These are phyloP conservation scores for Uria lomvia DNA, from an alignment of 2,113 vertebrate genomes.

Conservation along the genomic window DNA sequence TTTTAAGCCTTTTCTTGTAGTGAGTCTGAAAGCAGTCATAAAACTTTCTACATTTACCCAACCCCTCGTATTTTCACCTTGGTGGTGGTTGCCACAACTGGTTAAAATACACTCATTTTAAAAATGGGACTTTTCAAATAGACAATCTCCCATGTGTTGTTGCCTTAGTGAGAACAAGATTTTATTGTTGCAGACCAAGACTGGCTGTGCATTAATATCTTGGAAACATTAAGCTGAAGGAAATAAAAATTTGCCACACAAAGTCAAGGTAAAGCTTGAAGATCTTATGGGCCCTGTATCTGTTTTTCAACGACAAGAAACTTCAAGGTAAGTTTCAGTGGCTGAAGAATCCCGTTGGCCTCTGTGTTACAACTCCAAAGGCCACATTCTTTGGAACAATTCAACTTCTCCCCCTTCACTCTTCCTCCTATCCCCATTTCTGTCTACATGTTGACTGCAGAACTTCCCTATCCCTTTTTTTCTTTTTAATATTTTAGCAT, in stretches of 20 bases:
- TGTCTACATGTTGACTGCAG: not conserved
- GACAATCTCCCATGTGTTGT: not conserved
- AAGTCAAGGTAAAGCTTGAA: not conserved
- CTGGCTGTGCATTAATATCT: not conserved
- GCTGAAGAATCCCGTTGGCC: not conserved
- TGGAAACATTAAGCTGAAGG: not conserved
- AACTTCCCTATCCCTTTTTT: not conserved
- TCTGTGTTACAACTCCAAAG: not conserved
- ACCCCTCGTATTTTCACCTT: not conserved
- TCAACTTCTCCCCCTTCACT: not conserved
- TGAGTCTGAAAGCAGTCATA: not conserved
- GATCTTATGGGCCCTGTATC: not conserved
- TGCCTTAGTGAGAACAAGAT: not conserved
- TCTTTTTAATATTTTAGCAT: not conserved
- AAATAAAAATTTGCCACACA: not conserved
- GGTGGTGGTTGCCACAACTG: not conserved
- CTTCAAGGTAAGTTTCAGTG: not conserved
- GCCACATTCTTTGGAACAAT: not conserved
- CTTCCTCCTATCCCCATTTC: not conserved
- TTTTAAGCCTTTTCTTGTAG: not conserved
- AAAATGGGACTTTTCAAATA: not conserved
- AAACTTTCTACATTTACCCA: not conserved
- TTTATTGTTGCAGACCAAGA: not conserved
- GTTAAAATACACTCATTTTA: not conserved
- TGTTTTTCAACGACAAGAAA: not conserved